phyloP scores from a whole-genome alignment of 1,140 invertebrate species.

The Diuraphis noxia region DNA sequence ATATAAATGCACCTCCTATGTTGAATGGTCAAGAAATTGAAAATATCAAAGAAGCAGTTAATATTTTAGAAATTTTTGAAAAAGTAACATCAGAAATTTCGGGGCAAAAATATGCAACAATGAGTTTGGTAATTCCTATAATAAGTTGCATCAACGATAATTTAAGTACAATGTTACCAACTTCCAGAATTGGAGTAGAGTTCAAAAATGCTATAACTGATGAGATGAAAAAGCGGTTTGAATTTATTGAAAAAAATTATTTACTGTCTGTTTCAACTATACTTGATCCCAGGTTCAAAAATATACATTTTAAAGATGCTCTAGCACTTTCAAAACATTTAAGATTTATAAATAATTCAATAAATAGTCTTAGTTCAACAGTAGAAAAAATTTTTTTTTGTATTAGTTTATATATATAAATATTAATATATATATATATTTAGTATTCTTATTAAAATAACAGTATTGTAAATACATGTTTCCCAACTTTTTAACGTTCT shows the following conservation, averaged over 20 bases:
- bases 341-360: conserved; percentile 5
- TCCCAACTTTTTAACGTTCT: too few species aligned
- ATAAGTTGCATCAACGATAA: conserved; percentile 58
- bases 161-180: conserved; percentile 20
- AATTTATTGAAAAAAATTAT: conserved; percentile 58
- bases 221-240: conserved; percentile 58
- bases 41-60: conserved; percentile 57
- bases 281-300: conserved; percentile 59
- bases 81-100: conserved; percentile 61
- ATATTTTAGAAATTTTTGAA: conserved; percentile 59
- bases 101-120: conserved; percentile 61
- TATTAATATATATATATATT: too few species aligned
- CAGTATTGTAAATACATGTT: too few species aligned
- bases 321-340: conserved; percentile 35
- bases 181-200: conserved; percentile 42
- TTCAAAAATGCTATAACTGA: conserved; percentile 55
- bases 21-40: conserved; percentile 57
- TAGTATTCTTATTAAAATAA: too few species aligned
- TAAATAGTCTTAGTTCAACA: conserved; percentile 21
- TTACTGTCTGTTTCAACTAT: conserved; percentile 59
- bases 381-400: too few species aligned
- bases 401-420: too few species aligned
- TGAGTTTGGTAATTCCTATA: conserved; percentile 61
- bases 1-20: conserved; percentile 56
- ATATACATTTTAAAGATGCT: conserved; percentile 56